Conservation (phyloP, 2,888 invertebrate genomes). For the Dryobota labecula region DNA sequence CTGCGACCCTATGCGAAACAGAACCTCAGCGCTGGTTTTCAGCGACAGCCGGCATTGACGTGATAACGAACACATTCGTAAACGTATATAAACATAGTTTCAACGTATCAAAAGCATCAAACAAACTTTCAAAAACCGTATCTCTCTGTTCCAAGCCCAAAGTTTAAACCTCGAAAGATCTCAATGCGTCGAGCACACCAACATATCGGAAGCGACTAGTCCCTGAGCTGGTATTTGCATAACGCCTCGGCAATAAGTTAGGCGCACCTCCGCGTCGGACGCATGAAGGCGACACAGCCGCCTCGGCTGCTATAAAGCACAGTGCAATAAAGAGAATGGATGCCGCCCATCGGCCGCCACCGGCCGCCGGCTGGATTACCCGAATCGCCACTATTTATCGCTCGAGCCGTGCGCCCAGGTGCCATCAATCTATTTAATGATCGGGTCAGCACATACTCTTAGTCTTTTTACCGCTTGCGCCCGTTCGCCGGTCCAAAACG, state of each 20-base stretch:
- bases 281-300: conserved; percentile 85
- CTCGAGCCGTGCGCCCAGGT: conserved; percentile 90
- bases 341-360: conserved; percentile 88
- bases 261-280: conserved; percentile 80
- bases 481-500: conserved; percentile 81
- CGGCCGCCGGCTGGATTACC: conserved; percentile 88
- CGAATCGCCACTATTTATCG: conserved; percentile 91
- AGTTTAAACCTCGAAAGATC: conserved; percentile 23
- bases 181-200: conserved; percentile 28
- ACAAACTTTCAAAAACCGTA: not conserved
- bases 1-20: no score
- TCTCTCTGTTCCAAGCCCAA: conserved; percentile 10
- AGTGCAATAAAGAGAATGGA: conserved; percentile 90
- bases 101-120: not conserved
- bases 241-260: conserved; percentile 82
- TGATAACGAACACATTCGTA: not conserved
- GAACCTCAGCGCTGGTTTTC: no score
- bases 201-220: conserved; percentile 54
- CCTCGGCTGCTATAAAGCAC: conserved; percentile 87
- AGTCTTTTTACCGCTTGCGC: conserved; percentile 84
- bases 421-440: conserved; percentile 91
- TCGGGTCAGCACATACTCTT: conserved; percentile 90
- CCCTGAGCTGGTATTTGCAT: conserved; percentile 70
- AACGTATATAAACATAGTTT: not conserved
- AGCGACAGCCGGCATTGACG: no score